Percentiles rank a stretch among this genome's conserved stretches.
Conservation (phyloP, 2,113 vertebrate genomes). For the Ctenomys sociabilis region DNA sequence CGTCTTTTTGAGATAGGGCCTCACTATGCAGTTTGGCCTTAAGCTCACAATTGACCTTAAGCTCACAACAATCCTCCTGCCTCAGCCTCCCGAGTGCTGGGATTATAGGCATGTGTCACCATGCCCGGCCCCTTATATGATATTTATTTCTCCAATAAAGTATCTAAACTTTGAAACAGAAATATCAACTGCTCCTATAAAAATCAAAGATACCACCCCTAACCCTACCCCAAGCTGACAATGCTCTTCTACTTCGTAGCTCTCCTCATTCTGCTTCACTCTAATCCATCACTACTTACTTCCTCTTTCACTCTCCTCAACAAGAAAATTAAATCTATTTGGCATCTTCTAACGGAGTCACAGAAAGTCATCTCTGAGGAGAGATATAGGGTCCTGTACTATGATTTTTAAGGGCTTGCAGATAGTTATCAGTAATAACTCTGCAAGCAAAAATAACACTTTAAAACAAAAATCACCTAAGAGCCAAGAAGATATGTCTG, state of each 20-base stretch:
- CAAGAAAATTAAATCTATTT: neutral
- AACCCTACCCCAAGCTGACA: neutral
- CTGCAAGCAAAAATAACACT: neutral
- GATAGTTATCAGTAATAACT: slow-evolving; percentile 39
- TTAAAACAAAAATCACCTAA: too few relatives aligned
- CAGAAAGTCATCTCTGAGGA: neutral
- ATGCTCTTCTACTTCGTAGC: neutral
- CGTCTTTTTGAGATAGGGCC: too few relatives aligned
- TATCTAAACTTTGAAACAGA: neutral
- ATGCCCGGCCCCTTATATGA: neutral
- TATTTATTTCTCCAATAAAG: neutral
- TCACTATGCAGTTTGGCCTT: too few relatives aligned
- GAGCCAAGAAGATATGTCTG: too few relatives aligned
- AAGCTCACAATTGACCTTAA: too few relatives aligned
- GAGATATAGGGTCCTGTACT: neutral
- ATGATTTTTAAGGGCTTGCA: neutral
- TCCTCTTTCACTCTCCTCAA: neutral
- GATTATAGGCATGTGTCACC: too few relatives aligned
- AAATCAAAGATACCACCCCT: neutral
- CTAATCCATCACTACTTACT: neutral
- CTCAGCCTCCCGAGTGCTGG: too few relatives aligned
- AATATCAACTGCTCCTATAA: neutral
- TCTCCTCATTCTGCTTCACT: neutral
- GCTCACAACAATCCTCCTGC: too few relatives aligned
- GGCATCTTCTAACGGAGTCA: neutral